A percentile compares a stretch with the other conserved stretches of the same genome.
Conservation (phyloP, 2,797 vertebrate genomes). For the Cygnus olor region DNA sequence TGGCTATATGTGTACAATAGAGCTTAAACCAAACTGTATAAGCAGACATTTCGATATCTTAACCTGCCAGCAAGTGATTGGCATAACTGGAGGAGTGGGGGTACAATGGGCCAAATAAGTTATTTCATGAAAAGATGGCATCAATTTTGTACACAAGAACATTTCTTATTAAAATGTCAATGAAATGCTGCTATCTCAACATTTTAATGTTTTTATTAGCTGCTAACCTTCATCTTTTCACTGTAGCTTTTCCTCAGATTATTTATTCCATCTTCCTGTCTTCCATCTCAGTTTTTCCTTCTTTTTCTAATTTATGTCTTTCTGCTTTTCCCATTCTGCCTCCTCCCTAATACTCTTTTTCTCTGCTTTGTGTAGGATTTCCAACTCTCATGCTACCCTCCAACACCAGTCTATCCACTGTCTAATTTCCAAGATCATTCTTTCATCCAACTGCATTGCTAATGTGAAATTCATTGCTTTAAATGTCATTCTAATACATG, state of each 20-base stretch:
- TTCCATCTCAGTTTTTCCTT: neutral
- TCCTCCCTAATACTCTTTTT: neutral
- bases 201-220: neutral
- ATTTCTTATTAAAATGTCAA: neutral
- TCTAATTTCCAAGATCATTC: conserved; percentile 8
- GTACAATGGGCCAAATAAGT: neutral
- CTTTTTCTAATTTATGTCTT: neutral
- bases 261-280: neutral
- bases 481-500: neutral
- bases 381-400: neutral
- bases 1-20: neutral
- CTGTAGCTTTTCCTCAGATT: neutral
- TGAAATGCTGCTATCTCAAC: neutral
- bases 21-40: neutral
- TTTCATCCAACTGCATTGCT: conserved; percentile 35
- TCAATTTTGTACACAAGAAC: neutral
- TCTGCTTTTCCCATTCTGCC: neutral
- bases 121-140: neutral
- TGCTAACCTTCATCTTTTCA: neutral
- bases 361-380: conserved; percentile 25
- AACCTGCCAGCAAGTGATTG: conserved; percentile 11
- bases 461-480: conserved; percentile 31
- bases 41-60: neutral
- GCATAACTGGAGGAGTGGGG: neutral
- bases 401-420: neutral